Evolutionary conservation across 2,113 vertebrate genomes (phyloP), one percentile per base, ranked within the genome.

Genomic region (Rostratula benghalensis): DNA sequence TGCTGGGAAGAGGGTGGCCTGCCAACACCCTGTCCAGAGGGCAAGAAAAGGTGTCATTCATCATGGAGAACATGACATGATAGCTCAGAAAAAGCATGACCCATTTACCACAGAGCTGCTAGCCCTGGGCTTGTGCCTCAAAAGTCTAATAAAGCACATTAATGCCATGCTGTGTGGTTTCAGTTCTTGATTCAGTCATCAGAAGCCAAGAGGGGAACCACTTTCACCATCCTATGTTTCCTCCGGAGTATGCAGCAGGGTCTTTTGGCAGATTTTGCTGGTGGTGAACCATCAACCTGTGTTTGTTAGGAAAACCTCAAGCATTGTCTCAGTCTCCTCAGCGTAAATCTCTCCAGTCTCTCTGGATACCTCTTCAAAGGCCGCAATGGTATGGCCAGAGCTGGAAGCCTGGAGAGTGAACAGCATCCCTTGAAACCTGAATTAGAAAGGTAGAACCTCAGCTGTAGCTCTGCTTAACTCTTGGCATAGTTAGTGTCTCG

Each of bases 221-320:
- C 0, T 0, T 13, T 73, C 27, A n/a, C 31, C 23, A 2, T 33
- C 35, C 25, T 24, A 54, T 7, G 28, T 61, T 3, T 86, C 16
- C 37, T 16, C 59, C 53, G 60, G n/a, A 46, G 22, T 17, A 30
- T 11, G 28, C 75, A 84, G 12, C 3, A 4, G 31, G 9, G 17
- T 2, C 9, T 53, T 60, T 11, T 61, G 46, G 22, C 45, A 78
- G 56, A 54, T 78, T 57, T 73, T 63, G 2, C 28, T 67, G 21
- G 9, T 35, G 7, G 9, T 60, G 35, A 33, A 83, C 21, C 59
- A 57, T 50, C 64, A 70, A 7, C 19, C 12, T 88, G 27, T 37
- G 7, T 33, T 56, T 25, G 9, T 77, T 45, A 45, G 7, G 24
- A 50, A 83, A 89, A 65, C 12, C 2, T 69, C 33, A 61, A 83